These are phyloP conservation scores for Geotrypetes seraphini DNA, from an alignment of 2,797 vertebrate genomes.

Conservation along the genomic window DNA sequence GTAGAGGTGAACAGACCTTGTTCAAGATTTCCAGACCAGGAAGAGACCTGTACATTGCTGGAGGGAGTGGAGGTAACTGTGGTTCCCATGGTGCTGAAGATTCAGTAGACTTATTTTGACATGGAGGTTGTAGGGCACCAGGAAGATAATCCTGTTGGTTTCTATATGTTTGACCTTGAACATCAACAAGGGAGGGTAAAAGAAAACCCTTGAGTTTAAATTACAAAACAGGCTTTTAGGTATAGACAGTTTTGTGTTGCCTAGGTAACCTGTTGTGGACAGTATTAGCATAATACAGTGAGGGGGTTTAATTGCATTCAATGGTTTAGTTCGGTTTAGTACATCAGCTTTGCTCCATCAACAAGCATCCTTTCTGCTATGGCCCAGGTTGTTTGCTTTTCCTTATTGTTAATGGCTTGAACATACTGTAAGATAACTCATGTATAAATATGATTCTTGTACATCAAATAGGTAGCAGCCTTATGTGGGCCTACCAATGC, in stretches of 20 bases:
- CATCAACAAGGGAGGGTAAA: slow-evolving; percentile 35
- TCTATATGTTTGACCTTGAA: slow-evolving; percentile 13
- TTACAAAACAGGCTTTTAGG: background rate
- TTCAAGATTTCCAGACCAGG: slow-evolving; percentile 83
- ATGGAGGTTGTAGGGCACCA: slow-evolving; percentile 25
- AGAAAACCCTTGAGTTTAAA: no score
- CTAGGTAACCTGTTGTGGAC: background rate
- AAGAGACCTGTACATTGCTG: slow-evolving; percentile 50
- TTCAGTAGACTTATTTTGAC: slow-evolving; percentile 2
- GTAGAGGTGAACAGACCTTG: slow-evolving; percentile 72
- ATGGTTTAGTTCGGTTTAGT: no score
- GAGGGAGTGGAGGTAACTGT: slow-evolving; percentile 16
- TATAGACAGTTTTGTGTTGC: background rate
- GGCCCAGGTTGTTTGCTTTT: no score
- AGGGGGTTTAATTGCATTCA: no score
- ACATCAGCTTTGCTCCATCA: no score
- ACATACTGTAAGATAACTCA: no score
- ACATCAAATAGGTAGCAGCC: no score
- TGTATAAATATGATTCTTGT: no score
- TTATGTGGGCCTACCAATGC: no score
- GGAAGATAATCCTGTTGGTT: slow-evolving; percentile 32
- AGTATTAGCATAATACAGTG: no score
- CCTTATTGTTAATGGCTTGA: no score
- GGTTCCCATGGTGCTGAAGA: slow-evolving; percentile 15
- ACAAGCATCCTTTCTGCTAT: no score